Evolutionary conservation across 2,888 invertebrate genomes (phyloP).

Genomic region (Andricus curvator): DNA sequence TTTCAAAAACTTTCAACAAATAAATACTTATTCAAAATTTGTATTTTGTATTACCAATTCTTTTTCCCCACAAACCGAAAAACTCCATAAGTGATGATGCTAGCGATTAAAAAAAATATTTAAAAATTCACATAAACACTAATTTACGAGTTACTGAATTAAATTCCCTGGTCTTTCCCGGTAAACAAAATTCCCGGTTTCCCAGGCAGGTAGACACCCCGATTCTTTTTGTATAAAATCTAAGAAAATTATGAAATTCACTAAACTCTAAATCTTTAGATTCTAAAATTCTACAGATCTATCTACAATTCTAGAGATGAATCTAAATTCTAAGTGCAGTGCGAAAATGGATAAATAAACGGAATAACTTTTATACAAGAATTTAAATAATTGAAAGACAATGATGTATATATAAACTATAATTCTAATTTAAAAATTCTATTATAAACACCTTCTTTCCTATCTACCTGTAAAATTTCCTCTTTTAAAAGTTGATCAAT

Average conservation of each 20-base stretch:
- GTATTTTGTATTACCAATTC: no score
- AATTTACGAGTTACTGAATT: no score
- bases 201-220: no score
- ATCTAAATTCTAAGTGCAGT: conserved; percentile 59
- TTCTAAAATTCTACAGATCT: conserved; percentile 15
- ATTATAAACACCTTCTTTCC: background rate
- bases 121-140: no score
- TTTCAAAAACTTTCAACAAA: no score
- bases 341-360: conserved; percentile 53
- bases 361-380: background rate
- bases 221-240: background rate
- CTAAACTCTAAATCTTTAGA: background rate
- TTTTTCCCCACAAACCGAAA: no score
- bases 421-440: background rate
- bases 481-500: no score
- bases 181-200: no score
- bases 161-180: no score
- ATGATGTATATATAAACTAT: background rate
- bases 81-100: no score
- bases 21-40: no score
- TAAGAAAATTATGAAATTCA: background rate
- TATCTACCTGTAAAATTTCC: background rate
- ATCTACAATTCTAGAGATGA: conserved; percentile 8
- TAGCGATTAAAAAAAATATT: no score
- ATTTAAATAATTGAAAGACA: conserved; percentile 13